Evolutionary conservation across 37 sponge, comb jelly and placozoan genomes (phyloP).

Genomic region (Eunapius fragilis): DNA sequence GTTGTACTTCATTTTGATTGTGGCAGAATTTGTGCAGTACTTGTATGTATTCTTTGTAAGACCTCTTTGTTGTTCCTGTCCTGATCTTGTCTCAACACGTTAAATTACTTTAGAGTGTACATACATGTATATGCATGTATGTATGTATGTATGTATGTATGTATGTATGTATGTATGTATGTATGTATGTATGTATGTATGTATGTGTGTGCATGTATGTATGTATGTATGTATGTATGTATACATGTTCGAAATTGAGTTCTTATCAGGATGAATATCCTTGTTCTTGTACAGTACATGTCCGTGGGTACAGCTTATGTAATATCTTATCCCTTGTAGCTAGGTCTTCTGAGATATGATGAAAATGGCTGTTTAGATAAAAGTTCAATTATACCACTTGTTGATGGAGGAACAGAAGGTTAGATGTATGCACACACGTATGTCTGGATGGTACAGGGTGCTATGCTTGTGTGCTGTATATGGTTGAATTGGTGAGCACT

Average conservation of each 20-base stretch:
- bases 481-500: too few relatives aligned
- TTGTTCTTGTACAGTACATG: not conserved
- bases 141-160: not conserved
- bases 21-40: too few relatives aligned
- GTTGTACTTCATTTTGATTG: too few relatives aligned
- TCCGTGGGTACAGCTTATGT: not conserved
- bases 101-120: too few relatives aligned
- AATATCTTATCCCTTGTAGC: constrained; percentile 9
- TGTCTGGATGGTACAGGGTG: too few relatives aligned
- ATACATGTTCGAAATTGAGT: not conserved
- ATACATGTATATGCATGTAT: too few relatives aligned
- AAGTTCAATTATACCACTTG: constrained; percentile 83
- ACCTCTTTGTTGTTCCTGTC: too few relatives aligned
- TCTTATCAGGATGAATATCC: not conserved
- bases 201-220: not conserved
- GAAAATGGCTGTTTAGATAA: constrained; percentile 78
- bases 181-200: not conserved
- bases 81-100: too few relatives aligned
- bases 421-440: not conserved
- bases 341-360: constrained; percentile 72
- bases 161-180: not conserved
- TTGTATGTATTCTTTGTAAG: too few relatives aligned
- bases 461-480: too few relatives aligned
- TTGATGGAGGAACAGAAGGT: constrained; percentile 99
- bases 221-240: not conserved